Evolutionary conservation across 2,797 vertebrate genomes (phyloP), one percentile per base, ranked within the genome.

Genomic region (Capromys pilorides): DNA sequence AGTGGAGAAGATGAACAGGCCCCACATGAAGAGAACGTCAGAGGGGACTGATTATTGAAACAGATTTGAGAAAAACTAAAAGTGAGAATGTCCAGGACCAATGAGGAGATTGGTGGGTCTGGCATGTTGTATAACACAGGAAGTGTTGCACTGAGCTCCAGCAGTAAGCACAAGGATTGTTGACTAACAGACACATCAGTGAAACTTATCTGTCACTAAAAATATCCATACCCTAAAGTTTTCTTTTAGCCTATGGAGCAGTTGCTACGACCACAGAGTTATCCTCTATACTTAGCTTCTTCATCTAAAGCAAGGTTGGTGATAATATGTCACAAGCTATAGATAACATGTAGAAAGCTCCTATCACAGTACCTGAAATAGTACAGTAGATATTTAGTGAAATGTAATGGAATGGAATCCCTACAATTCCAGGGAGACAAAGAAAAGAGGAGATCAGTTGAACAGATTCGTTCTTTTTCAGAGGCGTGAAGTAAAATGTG

Each of bases 221-320:
- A 67, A 75, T 75, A 75, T 10, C 49, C 14, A 3, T 75, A 67
- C 31, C 57, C 49, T 75, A 36, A 90, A 85, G 31, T 90, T 85
- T 73, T 33, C 88, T 66, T 86, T 79, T 91, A 96, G 94, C 73
- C 41, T 84, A 33, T 73, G 61, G 54, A 91, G 64, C 28, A 83
- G 82, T 51, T 59, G 36, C 89, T 83, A 36, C 90, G 33, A 78
- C 8, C 13, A 82, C 2, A 79, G 19, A 83, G 51, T 82, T 90
- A 41, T 31, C 54, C n/a, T 94, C 73, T 79, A 66, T 83, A 69
- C 54, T 88, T 94, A 77, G 21, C 41, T 6, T 41, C 45, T 86
- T 82, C 69, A 54, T 57, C 61, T 66, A 88, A 82, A 94, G 39
- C 67, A 67, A 61, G 3, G 61, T 31, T 64, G 41, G 75, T 69